These are phyloP conservation scores for Charanyca ferruginea DNA, from an alignment of 2,888 invertebrate species.

Conservation along the genomic window DNA sequence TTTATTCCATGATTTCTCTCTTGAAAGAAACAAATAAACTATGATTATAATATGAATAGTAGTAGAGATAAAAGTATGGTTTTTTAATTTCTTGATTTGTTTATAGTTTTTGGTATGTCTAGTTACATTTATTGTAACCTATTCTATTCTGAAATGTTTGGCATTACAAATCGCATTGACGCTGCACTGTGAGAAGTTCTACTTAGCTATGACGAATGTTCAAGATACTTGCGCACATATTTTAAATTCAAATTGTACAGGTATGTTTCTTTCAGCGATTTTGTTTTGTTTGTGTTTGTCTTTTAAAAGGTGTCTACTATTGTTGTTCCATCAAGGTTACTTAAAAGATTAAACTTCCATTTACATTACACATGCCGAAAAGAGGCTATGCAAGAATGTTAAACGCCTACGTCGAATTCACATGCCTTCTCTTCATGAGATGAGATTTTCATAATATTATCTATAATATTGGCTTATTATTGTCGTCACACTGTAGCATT, in stretches of 20 bases:
- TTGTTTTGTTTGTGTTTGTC: too few relatives aligned
- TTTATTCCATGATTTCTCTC: too few relatives aligned
- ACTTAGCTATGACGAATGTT: background rate
- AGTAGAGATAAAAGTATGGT: too few relatives aligned
- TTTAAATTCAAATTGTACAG: conserved; percentile 1
- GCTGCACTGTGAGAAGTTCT: conserved; percentile 1
- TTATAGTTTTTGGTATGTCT: background rate
- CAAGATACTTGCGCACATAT: background rate
- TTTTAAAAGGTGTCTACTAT: background rate
- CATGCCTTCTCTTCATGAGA: background rate
- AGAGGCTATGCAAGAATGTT: background rate
- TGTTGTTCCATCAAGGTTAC: too few relatives aligned
- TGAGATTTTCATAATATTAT: background rate
- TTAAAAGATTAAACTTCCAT: background rate
- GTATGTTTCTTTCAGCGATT: background rate
- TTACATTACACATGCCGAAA: background rate
- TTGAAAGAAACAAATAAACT: too few relatives aligned
- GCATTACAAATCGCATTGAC: background rate
- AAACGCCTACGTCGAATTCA: conserved; percentile 6
- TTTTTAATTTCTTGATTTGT: background rate
- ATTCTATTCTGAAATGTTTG: background rate
- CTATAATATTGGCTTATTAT: too few relatives aligned
- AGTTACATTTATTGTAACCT: background rate
- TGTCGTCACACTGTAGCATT: too few relatives aligned
- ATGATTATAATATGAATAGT: too few relatives aligned